Evolutionary conservation across 1,140 invertebrate genomes (phyloP).

Genomic region (Saccostrea cuccullata): DNA sequence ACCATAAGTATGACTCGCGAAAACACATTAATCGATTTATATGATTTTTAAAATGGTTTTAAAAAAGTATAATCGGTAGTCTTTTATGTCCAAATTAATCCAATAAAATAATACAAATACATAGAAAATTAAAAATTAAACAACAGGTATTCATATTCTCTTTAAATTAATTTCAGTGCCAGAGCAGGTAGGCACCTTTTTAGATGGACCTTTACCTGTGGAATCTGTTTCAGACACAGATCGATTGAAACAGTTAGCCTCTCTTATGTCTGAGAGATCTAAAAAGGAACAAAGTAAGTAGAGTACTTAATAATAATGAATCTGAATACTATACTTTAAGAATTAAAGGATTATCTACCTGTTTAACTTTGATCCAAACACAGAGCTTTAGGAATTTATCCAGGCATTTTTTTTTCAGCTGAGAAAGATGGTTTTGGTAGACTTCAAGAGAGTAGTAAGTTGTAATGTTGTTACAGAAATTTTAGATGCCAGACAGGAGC

Average conservation of each 20-base stretch:
- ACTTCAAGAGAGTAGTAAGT: neutral
- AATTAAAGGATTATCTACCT: neutral
- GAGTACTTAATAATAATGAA: neutral
- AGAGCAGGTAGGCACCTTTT: neutral
- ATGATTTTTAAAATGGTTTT: too few relatives aligned
- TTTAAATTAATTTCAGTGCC: neutral
- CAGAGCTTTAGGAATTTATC: neutral
- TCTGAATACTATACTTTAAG: neutral
- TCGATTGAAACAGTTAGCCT: neutral
- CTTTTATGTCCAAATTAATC: too few relatives aligned
- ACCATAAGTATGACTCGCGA: too few relatives aligned
- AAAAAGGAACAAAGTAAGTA: neutral
- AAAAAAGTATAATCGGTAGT: too few relatives aligned
- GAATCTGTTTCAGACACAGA: neutral
- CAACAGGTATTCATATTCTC: neutral
- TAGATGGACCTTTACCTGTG: neutral
- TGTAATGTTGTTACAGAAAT: neutral
- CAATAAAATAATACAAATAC: too few relatives aligned
- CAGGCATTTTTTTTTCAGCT: neutral
- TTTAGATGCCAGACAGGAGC: too few relatives aligned
- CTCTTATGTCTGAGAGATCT: neutral
- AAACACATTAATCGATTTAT: too few relatives aligned
- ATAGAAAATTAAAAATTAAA: neutral
- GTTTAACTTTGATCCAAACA: neutral
- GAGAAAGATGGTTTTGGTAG: neutral